Percentiles rank a stretch among this genome's conserved stretches.
These are phyloP conservation scores for Chionis minor DNA, from an alignment of 2,113 vertebrate species.

Conservation along the genomic window DNA sequence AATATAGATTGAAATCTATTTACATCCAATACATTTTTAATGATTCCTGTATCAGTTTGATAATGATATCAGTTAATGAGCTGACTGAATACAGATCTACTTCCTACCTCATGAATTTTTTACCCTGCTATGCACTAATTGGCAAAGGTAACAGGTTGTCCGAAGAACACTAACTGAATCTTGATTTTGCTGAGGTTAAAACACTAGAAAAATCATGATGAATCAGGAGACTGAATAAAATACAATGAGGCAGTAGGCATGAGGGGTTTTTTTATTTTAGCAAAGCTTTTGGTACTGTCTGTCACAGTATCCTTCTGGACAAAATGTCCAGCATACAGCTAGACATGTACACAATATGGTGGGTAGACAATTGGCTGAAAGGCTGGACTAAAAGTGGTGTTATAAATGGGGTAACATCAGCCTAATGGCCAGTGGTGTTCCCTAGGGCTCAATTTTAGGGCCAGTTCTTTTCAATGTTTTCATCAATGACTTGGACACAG, in stretches of 20 bases:
- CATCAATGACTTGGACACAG: not conserved
- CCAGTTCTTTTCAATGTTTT: not conserved
- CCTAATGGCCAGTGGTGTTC: not conserved
- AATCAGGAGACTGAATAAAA: not conserved
- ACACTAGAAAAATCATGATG: not conserved
- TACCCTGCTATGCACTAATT: not conserved
- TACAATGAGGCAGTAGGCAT: not conserved
- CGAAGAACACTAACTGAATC: not conserved
- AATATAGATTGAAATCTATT: constrained; percentile 17
- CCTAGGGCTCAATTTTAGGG: not conserved
- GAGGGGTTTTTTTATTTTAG: not conserved
- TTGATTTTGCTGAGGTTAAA: not conserved
- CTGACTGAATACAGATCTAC: constrained; percentile 19
- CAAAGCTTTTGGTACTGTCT: not conserved
- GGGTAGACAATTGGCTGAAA: not conserved
- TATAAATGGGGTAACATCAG: not conserved
- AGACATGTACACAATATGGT: not conserved
- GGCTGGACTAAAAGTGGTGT: not conserved
- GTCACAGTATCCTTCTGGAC: not conserved
- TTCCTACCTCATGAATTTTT: constrained; percentile 37
- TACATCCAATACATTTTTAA: constrained; percentile 60
- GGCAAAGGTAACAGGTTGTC: not conserved
- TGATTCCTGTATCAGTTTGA: constrained; percentile 51
- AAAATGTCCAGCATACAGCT: not conserved
- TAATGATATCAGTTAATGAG: constrained; percentile 61